A percentile compares a stretch with the other conserved stretches of the same genome.
Conservation (phyloP, 2,113 vertebrate species). For the Hypocryptadius cinnamomeus region DNA sequence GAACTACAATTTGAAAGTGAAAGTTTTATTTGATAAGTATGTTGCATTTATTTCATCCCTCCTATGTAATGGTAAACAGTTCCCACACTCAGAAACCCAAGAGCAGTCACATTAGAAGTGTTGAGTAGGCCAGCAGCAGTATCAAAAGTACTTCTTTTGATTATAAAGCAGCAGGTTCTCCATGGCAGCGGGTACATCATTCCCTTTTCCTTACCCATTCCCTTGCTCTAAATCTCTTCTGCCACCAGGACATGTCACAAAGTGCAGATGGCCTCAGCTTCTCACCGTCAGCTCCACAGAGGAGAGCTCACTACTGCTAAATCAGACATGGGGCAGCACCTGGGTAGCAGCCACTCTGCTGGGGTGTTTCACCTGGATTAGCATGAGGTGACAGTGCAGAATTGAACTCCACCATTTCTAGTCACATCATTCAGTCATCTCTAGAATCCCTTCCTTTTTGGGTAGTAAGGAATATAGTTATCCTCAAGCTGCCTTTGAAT, state of each 20-base stretch:
- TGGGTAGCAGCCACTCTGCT: background rate
- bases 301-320: background rate
- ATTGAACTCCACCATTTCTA: background rate
- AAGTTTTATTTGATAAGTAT: slow-evolving; percentile 93
- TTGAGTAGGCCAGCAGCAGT: background rate
- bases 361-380: background rate
- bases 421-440: background rate
- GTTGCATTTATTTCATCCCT: slow-evolving; percentile 47
- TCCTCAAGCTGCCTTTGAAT: background rate
- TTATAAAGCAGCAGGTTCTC: background rate
- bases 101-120: background rate
- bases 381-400: background rate
- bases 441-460: background rate
- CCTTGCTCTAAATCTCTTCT: background rate
- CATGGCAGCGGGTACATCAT: background rate
- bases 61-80: background rate
- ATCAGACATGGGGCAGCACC: background rate
- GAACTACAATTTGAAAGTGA: slow-evolving; percentile 95
- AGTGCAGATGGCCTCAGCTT: background rate
- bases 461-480: background rate
- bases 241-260: background rate
- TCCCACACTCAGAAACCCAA: background rate
- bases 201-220: background rate
- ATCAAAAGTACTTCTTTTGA: too few relatives aligned
- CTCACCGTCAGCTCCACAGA: background rate